phyloP scores from a whole-genome alignment of 2,888 invertebrate species.

The Phania funesta region DNA sequence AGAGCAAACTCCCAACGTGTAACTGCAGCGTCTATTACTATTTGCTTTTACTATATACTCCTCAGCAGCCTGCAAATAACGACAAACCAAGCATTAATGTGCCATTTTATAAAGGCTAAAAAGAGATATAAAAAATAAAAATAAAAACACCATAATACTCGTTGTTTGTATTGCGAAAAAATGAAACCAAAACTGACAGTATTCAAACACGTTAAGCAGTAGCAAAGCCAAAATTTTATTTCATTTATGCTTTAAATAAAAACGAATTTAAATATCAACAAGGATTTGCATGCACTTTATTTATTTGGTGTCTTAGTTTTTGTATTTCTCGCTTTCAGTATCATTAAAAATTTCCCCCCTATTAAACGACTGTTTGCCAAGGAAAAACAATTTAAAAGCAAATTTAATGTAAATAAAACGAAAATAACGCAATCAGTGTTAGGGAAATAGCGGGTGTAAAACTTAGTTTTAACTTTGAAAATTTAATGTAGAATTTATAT shows the following conservation, averaged over 20 bases:
- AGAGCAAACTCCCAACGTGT: too few species aligned
- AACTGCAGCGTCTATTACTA: too few species aligned
- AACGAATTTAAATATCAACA: background rate
- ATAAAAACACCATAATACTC: slow-evolving; percentile 15
- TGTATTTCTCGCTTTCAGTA: slow-evolving; percentile 45
- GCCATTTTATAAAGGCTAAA: too few species aligned
- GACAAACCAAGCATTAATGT: too few species aligned
- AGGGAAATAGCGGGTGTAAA: slow-evolving; percentile 42
- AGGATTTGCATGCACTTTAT: background rate
- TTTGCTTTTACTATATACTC: too few species aligned
- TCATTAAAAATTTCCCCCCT: slow-evolving; percentile 67
- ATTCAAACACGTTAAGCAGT: background rate
- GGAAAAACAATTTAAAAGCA: slow-evolving; percentile 47
- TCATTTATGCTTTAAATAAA: background rate
- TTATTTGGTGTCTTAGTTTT: slow-evolving; percentile 14
- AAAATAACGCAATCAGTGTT: slow-evolving; percentile 50
- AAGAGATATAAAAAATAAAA: slow-evolving; percentile 31
- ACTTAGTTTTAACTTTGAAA: slow-evolving; percentile 28
- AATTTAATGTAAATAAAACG: slow-evolving; percentile 28
- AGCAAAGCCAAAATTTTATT: background rate
- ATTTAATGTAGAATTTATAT: slow-evolving; percentile 26
- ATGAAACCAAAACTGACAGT: background rate
- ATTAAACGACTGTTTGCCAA: slow-evolving; percentile 62
- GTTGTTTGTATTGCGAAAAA: slow-evolving; percentile 10
- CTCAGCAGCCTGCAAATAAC: too few species aligned